These are phyloP conservation scores for Setipinna tenuifilis DNA, from an alignment of 2,797 vertebrate genomes.

Conservation along the genomic window DNA sequence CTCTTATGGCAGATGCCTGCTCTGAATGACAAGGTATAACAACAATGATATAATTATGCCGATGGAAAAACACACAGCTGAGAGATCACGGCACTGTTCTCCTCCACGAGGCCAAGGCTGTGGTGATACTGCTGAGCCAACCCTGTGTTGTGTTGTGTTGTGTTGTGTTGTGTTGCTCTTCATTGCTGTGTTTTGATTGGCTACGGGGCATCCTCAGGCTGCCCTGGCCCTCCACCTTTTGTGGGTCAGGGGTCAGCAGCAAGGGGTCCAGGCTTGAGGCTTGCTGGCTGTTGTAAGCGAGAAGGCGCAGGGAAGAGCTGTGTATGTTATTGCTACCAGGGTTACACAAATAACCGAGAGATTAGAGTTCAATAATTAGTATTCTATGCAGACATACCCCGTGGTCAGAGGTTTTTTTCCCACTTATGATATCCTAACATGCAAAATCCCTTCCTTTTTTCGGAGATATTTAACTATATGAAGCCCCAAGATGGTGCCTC, in stretches of 20 bases:
- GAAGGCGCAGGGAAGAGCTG: background rate
- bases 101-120: background rate
- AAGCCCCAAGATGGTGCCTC: background rate
- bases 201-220: background rate
- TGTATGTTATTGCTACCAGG: background rate
- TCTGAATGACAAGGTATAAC: slow-evolving; percentile 69
- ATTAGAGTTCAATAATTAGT: background rate
- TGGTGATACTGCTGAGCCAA: background rate
- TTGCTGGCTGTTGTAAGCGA: background rate
- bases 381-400: background rate
- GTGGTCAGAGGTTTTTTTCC: background rate
- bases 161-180: slow-evolving; percentile 18
- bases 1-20: slow-evolving; percentile 71
- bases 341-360: background rate
- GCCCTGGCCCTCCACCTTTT: background rate
- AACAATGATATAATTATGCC: slow-evolving; percentile 73
- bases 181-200: too few relatives aligned
- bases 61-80: slow-evolving; percentile 61
- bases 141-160: too few relatives aligned
- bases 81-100: background rate
- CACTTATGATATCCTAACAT: background rate
- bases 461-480: background rate
- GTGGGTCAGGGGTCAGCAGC: background rate
- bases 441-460: background rate
- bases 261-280: slow-evolving; percentile 1